Conservation (phyloP, 2,888 invertebrate genomes). For the Hydriomena furcata region DNA sequence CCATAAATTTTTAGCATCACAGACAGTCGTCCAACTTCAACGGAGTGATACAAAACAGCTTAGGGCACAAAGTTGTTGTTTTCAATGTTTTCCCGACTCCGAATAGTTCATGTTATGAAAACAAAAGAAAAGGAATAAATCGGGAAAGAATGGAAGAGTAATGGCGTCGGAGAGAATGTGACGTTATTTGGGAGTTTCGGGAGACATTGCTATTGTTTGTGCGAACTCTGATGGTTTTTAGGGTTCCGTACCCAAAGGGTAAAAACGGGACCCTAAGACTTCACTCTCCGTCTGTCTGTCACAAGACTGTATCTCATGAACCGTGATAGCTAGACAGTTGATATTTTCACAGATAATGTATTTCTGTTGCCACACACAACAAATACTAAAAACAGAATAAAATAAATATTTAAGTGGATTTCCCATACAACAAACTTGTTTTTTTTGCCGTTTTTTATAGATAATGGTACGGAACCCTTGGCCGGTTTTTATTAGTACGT, state of each 20-base stretch:
- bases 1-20: conserved; percentile 35
- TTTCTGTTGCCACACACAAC: too few species aligned
- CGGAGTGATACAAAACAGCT: conserved; percentile 38
- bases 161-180: conserved; percentile 20
- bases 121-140: conserved; percentile 32
- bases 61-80: conserved; percentile 33
- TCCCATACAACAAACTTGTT: too few species aligned
- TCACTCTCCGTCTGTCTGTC: too few species aligned
- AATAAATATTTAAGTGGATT: too few species aligned
- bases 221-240: conserved; percentile 4
- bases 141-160: conserved; percentile 22
- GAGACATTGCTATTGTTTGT: conserved; percentile 15
- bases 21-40: conserved; percentile 28
- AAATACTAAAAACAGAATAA: too few species aligned
- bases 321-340: too few species aligned
- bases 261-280: too few species aligned
- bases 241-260: too few species aligned
- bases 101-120: conserved; percentile 30
- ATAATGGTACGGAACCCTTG: too few species aligned
- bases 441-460: too few species aligned
- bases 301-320: too few species aligned
- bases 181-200: conserved; percentile 17
- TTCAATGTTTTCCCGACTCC: conserved; percentile 24
- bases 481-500: conserved; percentile 9
- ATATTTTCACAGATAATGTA: too few species aligned